phyloP scores from a whole-genome alignment of 2,888 invertebrate species.

The Andrena trimmerana region DNA sequence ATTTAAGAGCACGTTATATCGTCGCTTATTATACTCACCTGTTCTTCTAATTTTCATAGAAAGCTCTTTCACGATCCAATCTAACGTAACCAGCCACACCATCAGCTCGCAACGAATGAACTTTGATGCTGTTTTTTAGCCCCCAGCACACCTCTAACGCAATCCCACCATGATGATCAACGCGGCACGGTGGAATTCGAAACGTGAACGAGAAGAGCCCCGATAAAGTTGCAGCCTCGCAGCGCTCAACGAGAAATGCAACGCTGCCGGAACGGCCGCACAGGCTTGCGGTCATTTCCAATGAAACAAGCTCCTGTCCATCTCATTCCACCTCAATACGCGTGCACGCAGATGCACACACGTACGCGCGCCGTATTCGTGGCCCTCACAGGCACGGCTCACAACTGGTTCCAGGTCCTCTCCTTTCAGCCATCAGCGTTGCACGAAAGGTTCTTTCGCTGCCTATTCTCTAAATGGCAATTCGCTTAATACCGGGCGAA shows the following conservation, averaged over 20 bases:
- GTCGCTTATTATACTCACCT: too few relatives aligned
- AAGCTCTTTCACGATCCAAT: not conserved
- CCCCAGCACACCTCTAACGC: not conserved
- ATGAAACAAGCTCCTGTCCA: conserved; percentile 43
- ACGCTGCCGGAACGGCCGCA: conserved; percentile 17
- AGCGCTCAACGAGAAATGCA: conserved; percentile 33
- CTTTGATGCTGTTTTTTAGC: conserved; percentile 3
- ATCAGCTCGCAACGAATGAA: conserved; percentile 15
- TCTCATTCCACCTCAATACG: not conserved
- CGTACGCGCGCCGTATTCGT: not conserved
- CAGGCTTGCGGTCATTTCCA: conserved; percentile 53
- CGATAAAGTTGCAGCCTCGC: conserved; percentile 40
- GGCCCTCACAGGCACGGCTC: conserved; percentile 14
- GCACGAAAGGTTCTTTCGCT: conserved; percentile 5
- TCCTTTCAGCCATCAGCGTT: conserved; percentile 12
- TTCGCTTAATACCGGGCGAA: conserved; percentile 37
- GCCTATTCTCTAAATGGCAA: conserved; percentile 49
- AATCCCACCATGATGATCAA: conserved; percentile 9
- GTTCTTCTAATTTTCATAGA: not conserved
- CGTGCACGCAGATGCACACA: not conserved
- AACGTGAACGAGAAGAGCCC: conserved; percentile 26
- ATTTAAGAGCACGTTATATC: too few relatives aligned
- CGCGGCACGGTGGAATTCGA: conserved; percentile 32
- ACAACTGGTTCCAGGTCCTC: conserved; percentile 5
- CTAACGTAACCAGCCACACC: not conserved